Base-by-base conservation (phyloP, 2,888 invertebrate species). In the Phortica okadai region DNA sequence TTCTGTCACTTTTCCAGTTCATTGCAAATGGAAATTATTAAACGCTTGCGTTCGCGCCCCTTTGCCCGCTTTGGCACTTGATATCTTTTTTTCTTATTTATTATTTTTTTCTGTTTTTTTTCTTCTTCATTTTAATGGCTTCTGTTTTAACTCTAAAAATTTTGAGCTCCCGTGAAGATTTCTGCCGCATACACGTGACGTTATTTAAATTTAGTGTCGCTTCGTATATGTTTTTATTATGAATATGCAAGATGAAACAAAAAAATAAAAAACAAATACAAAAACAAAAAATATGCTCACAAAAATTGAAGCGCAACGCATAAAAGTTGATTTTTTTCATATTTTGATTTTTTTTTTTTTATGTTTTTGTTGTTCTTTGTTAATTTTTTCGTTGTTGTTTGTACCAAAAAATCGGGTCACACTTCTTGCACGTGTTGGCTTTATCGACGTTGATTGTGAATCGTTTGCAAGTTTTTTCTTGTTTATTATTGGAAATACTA, bases 371-470 rank as follows among this genome's bases (percentile, higher is more conserved):
- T 74, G 56, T 16, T 33, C 58, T 50, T 78, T 74, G 16, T 73
- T 74, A 59, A 25, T 33, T 64, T 50, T 78, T 74, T 59, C 45
- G 33, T 75, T 76, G 67, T 75, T 76, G 67, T 75, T 75, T 45
- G 50, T 73, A 54, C 76, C 75, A 72, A 58, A 73, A 80, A 84
- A 81, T 80, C 82, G 82, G 84, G 87, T 85, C 87, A 84, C 83
- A 84, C 84, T 84, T 86, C 82, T 78, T 84, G 80, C 84, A 83
- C 84, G 81, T 84, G 82, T 79, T 82, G 69, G 41, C 59, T 76
- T 76, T 76, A 76, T 75, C 58, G 50, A n/a, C 44, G 64, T 67
- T 62, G 69, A 25, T n/a, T 33, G 21, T 33, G 21, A 50, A 79
- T 74, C 58, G 74, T 62, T 56, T 77, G 62, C 64, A 74, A 75